Evolutionary conservation across 2,113 vertebrate species (phyloP).

Genomic region (Clarias macrocephalus): DNA sequence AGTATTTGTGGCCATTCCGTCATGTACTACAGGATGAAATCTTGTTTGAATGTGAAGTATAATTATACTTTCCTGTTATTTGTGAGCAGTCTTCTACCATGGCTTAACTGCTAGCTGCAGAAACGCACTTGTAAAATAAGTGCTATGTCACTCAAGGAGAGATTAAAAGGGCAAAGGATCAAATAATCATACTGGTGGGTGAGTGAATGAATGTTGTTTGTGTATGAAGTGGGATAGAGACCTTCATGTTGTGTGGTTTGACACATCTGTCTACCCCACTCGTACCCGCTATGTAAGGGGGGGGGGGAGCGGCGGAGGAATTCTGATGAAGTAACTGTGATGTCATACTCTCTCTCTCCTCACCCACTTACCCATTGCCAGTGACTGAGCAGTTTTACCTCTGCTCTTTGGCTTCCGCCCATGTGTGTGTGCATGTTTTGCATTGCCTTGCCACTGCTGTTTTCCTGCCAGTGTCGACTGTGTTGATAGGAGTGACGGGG

Average conservation of each 20-base stretch:
- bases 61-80: background rate
- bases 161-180: slow-evolving; percentile 44
- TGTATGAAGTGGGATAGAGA: slow-evolving; percentile 43
- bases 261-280: slow-evolving; percentile 60
- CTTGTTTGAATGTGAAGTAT: background rate
- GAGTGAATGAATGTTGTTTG: slow-evolving; percentile 51
- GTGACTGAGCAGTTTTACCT: slow-evolving; percentile 65
- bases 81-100: background rate
- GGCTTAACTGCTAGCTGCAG: slow-evolving; percentile 40
- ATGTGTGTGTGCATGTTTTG: slow-evolving; percentile 56
- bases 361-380: slow-evolving; percentile 59
- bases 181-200: slow-evolving; percentile 10
- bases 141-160: slow-evolving; percentile 57
- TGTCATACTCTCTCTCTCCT: slow-evolving; percentile 64
- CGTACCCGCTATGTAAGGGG: background rate
- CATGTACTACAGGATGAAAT: background rate
- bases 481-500: slow-evolving; percentile 46
- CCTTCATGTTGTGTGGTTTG: slow-evolving; percentile 43
- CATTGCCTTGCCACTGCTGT: slow-evolving; percentile 62
- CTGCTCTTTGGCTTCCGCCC: slow-evolving; percentile 62
- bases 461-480: slow-evolving; percentile 11
- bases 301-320: slow-evolving; percentile 47
- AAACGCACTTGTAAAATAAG: slow-evolving; percentile 55
- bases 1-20: background rate
- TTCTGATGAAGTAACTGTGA: slow-evolving; percentile 55